A percentile compares a stretch with the other conserved stretches of the same genome.
phyloP scores from a whole-genome alignment of 1,140 invertebrate genomes.

The Euura saliciscinereae region DNA sequence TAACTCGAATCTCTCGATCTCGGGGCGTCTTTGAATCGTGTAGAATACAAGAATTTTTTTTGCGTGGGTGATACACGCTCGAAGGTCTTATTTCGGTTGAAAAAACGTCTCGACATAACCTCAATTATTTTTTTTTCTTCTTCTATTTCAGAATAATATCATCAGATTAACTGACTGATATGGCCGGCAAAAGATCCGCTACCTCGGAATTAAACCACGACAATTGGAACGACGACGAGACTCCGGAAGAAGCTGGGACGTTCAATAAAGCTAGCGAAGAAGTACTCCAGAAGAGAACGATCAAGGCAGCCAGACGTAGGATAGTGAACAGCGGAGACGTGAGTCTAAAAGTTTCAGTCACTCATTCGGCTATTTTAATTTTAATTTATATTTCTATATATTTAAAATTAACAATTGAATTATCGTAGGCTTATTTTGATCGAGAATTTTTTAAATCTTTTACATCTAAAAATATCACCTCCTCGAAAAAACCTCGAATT shows the following conservation, averaged over 20 bases:
- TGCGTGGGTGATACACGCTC: no score
- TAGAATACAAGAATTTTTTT: no score
- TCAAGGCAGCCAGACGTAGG: conserved; percentile 79
- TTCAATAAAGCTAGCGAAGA: conserved; percentile 75
- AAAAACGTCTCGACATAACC: no score
- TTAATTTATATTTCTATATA: conserved; percentile 24
- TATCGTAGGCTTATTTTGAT: conserved; percentile 26
- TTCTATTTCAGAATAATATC: no score
- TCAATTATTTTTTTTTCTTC: no score
- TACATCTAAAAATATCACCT: not conserved
- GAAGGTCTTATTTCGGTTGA: no score
- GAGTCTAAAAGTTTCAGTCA: conserved; percentile 17
- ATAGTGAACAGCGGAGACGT: conserved; percentile 35
- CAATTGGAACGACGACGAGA: conserved; percentile 91
- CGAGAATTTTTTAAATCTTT: conserved; percentile 18
- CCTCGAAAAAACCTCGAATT: no score
- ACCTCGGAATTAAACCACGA: conserved; percentile 81
- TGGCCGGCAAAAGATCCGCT: conserved; percentile 80
- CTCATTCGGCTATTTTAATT: conserved; percentile 24
- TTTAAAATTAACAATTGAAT: conserved; percentile 27
- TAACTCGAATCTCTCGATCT: no score
- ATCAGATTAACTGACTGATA: conserved; percentile 39
- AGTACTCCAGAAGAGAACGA: conserved; percentile 74
- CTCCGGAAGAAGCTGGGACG: conserved; percentile 75
- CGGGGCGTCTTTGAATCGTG: no score